phyloP scores from a whole-genome alignment of 2,797 vertebrate genomes.

The Hirundo rustica region DNA sequence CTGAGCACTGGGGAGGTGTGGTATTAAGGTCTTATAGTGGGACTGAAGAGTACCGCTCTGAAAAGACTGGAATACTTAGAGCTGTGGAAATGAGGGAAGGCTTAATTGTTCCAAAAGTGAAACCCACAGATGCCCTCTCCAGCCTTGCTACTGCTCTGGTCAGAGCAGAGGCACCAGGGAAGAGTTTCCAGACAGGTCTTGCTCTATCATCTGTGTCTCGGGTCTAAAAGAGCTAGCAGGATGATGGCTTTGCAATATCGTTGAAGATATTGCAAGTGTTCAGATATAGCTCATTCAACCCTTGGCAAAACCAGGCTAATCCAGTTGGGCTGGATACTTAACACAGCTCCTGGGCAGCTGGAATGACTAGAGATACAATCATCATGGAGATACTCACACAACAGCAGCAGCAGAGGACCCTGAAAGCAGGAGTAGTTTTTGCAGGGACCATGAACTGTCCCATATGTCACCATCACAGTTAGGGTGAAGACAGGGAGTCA shows the following conservation, averaged over 20 bases:
- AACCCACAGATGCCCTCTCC: background rate
- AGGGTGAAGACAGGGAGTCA: background rate
- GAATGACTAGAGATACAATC: accelerated
- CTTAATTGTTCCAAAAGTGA: background rate
- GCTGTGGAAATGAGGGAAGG: background rate
- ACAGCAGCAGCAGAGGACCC: accelerated
- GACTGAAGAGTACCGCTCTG: background rate
- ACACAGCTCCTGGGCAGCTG: background rate
- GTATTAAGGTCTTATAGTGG: background rate
- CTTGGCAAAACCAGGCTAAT: background rate
- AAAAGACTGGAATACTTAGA: background rate
- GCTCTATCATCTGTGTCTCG: background rate
- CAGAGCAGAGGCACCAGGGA: background rate
- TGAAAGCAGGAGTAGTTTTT: background rate
- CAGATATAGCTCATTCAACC: accelerated
- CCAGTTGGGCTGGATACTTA: background rate
- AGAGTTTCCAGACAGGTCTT: background rate
- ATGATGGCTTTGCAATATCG: background rate
- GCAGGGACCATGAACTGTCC: accelerated
- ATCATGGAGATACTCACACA: accelerated
- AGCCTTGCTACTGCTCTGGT: background rate
- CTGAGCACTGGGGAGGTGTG: background rate
- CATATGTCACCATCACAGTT: background rate
- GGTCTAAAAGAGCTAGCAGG: background rate
- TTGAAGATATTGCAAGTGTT: background rate